phyloP scores from a whole-genome alignment of 2,113 vertebrate species.

The Lathamus discolor region DNA sequence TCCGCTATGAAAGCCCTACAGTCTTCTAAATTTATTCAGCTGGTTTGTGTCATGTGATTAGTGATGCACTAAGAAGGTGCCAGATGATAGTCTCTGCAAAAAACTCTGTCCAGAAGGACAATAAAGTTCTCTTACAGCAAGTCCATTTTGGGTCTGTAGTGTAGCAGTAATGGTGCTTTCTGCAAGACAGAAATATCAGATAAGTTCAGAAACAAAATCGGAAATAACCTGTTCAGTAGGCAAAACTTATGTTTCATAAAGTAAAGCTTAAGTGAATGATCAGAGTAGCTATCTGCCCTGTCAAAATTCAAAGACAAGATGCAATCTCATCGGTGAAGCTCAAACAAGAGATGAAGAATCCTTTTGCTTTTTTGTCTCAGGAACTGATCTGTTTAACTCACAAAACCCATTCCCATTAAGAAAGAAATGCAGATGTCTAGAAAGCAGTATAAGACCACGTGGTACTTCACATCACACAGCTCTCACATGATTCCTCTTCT shows the following conservation, averaged over 20 bases:
- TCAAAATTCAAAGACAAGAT: not conserved
- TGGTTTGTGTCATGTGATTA: slow-evolving; percentile 76
- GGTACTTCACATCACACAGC: not conserved
- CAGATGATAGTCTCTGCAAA: slow-evolving; percentile 91
- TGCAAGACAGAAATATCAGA: slow-evolving; percentile 70
- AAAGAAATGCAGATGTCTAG: not conserved
- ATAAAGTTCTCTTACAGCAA: slow-evolving; percentile 88
- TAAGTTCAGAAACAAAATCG: not conserved
- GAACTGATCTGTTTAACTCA: not conserved
- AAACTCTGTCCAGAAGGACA: slow-evolving; percentile 79
- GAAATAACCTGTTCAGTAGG: not conserved
- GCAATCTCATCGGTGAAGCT: not conserved
- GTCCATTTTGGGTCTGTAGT: slow-evolving; percentile 99
- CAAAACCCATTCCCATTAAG: not conserved
- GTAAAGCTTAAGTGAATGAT: not conserved
- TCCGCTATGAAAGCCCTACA: slow-evolving; percentile 49
- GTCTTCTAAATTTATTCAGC: slow-evolving; percentile 72
- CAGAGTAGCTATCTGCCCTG: not conserved
- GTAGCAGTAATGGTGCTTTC: slow-evolving; percentile 98
- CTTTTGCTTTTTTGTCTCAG: not conserved
- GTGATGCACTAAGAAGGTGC: slow-evolving; percentile 77
- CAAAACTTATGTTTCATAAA: not conserved
- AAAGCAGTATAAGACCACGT: not conserved
- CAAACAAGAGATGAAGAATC: not conserved
- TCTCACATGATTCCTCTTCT: not conserved